These are phyloP conservation scores for Drosophila lowei DNA, from an alignment of 1,140 invertebrate genomes.

Conservation along the genomic window DNA sequence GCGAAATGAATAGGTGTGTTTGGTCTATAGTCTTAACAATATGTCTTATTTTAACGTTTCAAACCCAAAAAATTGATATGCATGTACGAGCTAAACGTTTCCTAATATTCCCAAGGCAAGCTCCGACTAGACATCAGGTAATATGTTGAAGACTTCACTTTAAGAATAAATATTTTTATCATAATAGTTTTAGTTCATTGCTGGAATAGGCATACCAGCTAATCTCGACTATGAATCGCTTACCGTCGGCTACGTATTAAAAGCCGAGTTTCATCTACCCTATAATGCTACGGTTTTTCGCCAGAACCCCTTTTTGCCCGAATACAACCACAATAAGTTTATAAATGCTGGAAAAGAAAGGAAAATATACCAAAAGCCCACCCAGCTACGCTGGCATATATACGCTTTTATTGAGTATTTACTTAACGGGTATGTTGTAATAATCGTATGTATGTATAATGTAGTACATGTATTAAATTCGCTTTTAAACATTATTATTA, in stretches of 20 bases:
- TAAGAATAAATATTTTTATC: too few species aligned
- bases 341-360: not conserved
- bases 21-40: slow-evolving; percentile 14
- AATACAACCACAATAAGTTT: slow-evolving; percentile 37
- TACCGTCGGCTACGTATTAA: slow-evolving; percentile 61
- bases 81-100: slow-evolving; percentile 36
- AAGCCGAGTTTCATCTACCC: slow-evolving; percentile 62
- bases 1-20: slow-evolving; percentile 16
- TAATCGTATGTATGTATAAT: too few species aligned
- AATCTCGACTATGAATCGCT: slow-evolving; percentile 68
- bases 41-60: not conserved
- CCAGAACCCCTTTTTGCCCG: slow-evolving; percentile 62
- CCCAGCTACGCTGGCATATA: slow-evolving; percentile 56
- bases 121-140: slow-evolving; percentile 67
- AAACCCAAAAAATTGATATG: not conserved
- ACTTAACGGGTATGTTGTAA: slow-evolving; percentile 46
- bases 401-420: slow-evolving; percentile 58
- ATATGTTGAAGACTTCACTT: not conserved
- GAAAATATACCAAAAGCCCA: slow-evolving; percentile 23
- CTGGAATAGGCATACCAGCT: slow-evolving; percentile 70
- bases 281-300: slow-evolving; percentile 58
- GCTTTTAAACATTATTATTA: too few species aligned
- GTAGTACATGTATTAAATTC: too few species aligned
- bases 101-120: slow-evolving; percentile 62
- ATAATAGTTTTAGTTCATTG: slow-evolving; percentile 54